A percentile compares a stretch with the other conserved stretches of the same genome.
These are phyloP conservation scores for Drosophila engyochracea DNA, from an alignment of 2,888 invertebrate species.

Conservation along the genomic window DNA sequence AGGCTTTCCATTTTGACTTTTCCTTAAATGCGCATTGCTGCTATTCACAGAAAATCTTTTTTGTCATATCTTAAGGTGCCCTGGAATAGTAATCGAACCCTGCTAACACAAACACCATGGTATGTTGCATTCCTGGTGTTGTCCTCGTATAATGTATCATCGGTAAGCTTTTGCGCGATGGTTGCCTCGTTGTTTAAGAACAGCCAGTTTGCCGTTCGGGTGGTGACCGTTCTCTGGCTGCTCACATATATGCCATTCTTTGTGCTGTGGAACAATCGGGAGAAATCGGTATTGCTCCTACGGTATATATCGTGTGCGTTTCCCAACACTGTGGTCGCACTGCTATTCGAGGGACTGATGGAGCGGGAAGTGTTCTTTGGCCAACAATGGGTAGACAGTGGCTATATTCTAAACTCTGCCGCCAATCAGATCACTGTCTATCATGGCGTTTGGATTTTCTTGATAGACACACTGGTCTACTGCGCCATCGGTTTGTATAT, in stretches of 20 bases:
- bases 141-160: slow-evolving; percentile 88
- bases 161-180: slow-evolving; percentile 91
- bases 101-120: slow-evolving; percentile 90
- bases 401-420: slow-evolving; percentile 17
- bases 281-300: slow-evolving; percentile 9
- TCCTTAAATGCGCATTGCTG: background rate
- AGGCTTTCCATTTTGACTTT: background rate
- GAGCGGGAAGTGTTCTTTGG: slow-evolving; percentile 55
- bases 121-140: slow-evolving; percentile 89
- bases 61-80: slow-evolving; percentile 66
- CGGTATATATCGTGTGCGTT: slow-evolving; percentile 85
- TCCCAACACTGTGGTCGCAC: slow-evolving; percentile 90
- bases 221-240: slow-evolving; percentile 91
- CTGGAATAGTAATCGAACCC: slow-evolving; percentile 86
- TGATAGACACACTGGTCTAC: slow-evolving; percentile 10
- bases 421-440: slow-evolving; percentile 22
- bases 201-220: slow-evolving; percentile 90
- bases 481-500: slow-evolving; percentile 90
- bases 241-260: slow-evolving; percentile 90
- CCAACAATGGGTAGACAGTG: slow-evolving; percentile 5
- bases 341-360: slow-evolving; percentile 76
- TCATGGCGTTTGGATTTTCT: slow-evolving; percentile 36
- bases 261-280: slow-evolving; percentile 85
- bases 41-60: background rate
- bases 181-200: slow-evolving; percentile 91